Percentiles rank a stretch among this genome's conserved stretches.
These are phyloP conservation scores for Atherix ibis DNA, from an alignment of 2,888 invertebrate species.

Conservation along the genomic window DNA sequence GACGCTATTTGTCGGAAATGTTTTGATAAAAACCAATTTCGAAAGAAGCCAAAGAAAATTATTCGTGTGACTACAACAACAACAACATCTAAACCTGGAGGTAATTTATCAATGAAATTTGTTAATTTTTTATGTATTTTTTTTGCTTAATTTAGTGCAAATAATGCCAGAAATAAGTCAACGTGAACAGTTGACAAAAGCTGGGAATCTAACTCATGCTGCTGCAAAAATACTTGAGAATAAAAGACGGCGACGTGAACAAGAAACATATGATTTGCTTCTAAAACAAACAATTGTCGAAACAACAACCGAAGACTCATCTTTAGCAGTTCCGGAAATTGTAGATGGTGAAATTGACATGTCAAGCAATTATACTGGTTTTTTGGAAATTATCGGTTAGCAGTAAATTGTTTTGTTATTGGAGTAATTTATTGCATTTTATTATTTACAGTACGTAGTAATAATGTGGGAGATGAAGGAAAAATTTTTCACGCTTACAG, in stretches of 20 bases:
- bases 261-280: constrained; percentile 1
- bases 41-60: constrained; percentile 11
- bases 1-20: constrained; percentile 25
- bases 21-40: constrained; percentile 18
- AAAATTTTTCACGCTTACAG: constrained; percentile 50
- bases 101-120: constrained; percentile 7
- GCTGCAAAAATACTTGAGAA: constrained; percentile 23
- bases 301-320: neutral
- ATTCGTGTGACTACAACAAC: constrained; percentile 9
- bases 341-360: constrained; percentile 61
- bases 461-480: too few species aligned
- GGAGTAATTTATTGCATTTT: too few species aligned
- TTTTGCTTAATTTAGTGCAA: constrained; percentile 5
- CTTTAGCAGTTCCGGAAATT: constrained; percentile 23
- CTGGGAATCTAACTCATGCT: constrained; percentile 22
- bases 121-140: neutral
- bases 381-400: constrained; percentile 67
- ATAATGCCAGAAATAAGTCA: constrained; percentile 16
- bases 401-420: constrained; percentile 13
- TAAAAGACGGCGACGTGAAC: constrained; percentile 20
- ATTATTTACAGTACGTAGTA: constrained; percentile 5
- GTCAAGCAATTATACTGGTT: constrained; percentile 69
- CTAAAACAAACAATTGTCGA: constrained; percentile 3
- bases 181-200: constrained; percentile 20
- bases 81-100: constrained; percentile 11